Base-by-base conservation (phyloP, 2,113 vertebrate genomes). In the Cololabis saira region DNA sequence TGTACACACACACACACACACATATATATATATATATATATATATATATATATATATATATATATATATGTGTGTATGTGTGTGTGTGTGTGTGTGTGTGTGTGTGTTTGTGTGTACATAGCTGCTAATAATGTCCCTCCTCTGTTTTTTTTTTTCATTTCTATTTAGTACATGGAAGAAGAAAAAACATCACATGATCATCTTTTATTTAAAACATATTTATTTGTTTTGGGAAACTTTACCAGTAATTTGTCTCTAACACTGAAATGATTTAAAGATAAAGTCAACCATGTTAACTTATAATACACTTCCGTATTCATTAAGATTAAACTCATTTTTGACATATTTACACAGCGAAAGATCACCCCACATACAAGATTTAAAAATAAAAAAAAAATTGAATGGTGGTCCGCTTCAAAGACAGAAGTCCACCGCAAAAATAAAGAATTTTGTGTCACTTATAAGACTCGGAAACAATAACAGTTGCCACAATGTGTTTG, bases 201-300 rank as follows among this genome's bases (percentile, higher is more conserved):
- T 11, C 30, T 30, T 85, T 84, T 80, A 68, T 69, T 71, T 55
- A 53, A 86, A 88, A 87, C 64, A 66, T 78, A 66, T 82, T 74
- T 72, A 63, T 81, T 76, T 76, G 3, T 71, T 67, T 64, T 42
- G 12, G 41, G 21, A 71, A 44, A 33, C 17, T 65, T 72, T 57
- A 5, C 66, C 19, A 72, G 74, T 60, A 58, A 13, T 67, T 49
- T 60, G 22, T 11, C 47, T 62, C 24, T 68, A 82, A 87, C 61
- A 87, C 69, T 76, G 76, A 40, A 60, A 48, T 42, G 9, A 42
- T 67, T 67, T 2, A 3, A 27, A 27, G 24, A 27, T 52, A 56
- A 66, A 37, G 7, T 74, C 57, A 66, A 79, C 6, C 10, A 37
- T 37, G 33, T 37, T 37, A 37, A 81, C 61, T 63, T 47, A 18